Evolutionary conservation across 2,797 vertebrate species (phyloP).

Genomic region (Babyrousa celebensis): DNA sequence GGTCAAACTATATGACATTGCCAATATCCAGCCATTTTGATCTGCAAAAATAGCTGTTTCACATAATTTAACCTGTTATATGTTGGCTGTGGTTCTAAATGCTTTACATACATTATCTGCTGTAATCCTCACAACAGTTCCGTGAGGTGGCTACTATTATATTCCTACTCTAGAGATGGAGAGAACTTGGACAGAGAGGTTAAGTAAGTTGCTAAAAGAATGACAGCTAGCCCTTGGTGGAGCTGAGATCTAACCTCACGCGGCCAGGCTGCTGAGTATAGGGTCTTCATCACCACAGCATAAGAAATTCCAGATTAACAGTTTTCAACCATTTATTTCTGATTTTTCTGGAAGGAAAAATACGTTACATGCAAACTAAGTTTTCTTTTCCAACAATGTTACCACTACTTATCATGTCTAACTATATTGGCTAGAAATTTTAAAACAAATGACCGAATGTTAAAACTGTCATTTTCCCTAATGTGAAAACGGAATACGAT

Average conservation of each 20-base stretch:
- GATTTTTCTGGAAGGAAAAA: slow-evolving; percentile 38
- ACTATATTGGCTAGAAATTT: not conserved
- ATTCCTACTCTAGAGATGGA: not conserved
- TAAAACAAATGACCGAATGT: not conserved
- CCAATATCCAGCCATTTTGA: not conserved
- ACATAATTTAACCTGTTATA: not conserved
- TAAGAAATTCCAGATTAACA: not conserved
- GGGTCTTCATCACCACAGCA: not conserved
- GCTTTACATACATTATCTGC: not conserved
- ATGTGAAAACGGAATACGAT: not conserved
- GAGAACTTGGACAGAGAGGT: not conserved
- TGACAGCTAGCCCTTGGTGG: not conserved
- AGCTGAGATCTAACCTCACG: not conserved
- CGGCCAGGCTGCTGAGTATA: not conserved
- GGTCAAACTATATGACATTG: not conserved
- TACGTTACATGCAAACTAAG: not conserved
- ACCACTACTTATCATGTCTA: not conserved
- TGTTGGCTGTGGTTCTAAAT: not conserved
- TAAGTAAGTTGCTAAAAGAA: slow-evolving; percentile 9
- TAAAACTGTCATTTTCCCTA: not conserved
- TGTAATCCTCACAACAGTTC: not conserved
- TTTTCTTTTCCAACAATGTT: not conserved
- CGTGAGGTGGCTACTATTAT: not conserved
- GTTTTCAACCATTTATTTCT: not conserved
- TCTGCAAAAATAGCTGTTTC: not conserved